Evolutionary conservation across 2,888 invertebrate species (phyloP).

Genomic region (Athripsodes cinereus): DNA sequence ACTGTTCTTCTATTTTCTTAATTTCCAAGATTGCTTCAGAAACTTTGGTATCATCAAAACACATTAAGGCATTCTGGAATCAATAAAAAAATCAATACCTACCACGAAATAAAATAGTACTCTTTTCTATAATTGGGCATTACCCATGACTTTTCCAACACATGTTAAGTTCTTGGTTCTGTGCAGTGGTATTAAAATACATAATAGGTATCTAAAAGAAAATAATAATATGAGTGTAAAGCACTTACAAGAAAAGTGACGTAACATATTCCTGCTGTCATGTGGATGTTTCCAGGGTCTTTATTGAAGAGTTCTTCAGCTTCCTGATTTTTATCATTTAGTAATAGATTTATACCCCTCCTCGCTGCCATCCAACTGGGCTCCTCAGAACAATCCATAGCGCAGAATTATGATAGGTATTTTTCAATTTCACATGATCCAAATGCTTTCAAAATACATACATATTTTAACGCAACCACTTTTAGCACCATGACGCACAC

Average conservation of each 20-base stretch:
- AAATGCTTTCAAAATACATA: neutral
- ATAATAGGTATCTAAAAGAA: too few species aligned
- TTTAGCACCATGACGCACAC: neutral
- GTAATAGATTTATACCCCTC: conserved; percentile 39
- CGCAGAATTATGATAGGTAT: neutral
- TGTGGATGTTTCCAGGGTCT: conserved; percentile 40
- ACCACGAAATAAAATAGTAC: too few species aligned
- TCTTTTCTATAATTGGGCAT: too few species aligned
- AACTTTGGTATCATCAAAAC: conserved; percentile 62
- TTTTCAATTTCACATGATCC: too few species aligned
- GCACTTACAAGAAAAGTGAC: conserved; percentile 42
- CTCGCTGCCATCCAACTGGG: conserved; percentile 40
- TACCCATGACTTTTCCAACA: too few species aligned
- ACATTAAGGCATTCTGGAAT: conserved; percentile 61
- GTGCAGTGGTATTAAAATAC: too few species aligned
- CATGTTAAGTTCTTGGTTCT: too few species aligned
- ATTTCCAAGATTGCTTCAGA: conserved; percentile 49
- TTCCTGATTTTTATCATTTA: conserved; percentile 43
- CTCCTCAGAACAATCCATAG: conserved; percentile 23
- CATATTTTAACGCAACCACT: neutral
- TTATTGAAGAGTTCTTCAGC: conserved; percentile 40
- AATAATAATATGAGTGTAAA: neutral
- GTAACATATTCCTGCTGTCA: conserved; percentile 44
- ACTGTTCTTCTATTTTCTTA: conserved; percentile 55
- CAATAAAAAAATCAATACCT: neutral